Conservation (phyloP, 2,797 vertebrate genomes). For the Molossus alvarezi region DNA sequence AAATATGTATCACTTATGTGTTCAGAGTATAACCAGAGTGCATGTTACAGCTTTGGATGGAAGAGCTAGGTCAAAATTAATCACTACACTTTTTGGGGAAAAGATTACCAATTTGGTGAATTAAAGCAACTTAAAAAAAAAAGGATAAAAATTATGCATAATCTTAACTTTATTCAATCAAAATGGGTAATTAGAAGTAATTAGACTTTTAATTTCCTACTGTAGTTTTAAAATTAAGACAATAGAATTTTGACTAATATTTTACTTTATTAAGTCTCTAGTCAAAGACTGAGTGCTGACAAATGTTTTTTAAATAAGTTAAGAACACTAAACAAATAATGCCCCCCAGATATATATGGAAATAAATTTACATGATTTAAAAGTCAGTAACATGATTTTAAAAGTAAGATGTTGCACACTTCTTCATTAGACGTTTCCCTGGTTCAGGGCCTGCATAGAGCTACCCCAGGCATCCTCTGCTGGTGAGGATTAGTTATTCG, state of each 20-base stretch:
- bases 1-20: not conserved
- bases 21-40: not conserved
- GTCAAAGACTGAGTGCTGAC: not conserved
- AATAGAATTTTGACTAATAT: not conserved
- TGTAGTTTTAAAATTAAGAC: conserved; percentile 21
- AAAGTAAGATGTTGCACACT: not conserved
- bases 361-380: not conserved
- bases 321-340: conserved; percentile 26
- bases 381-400: not conserved
- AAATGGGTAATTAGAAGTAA: not conserved
- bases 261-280: not conserved
- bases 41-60: not conserved
- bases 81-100: not conserved
- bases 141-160: not conserved
- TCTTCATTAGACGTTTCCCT: not conserved
- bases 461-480: not conserved
- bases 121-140: not conserved
- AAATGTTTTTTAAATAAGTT: not conserved
- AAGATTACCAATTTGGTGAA: not conserved
- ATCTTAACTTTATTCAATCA: not conserved
- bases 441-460: not conserved
- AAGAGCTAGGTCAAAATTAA: not conserved
- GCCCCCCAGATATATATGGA: not conserved
- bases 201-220: not conserved
- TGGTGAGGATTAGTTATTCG: not conserved